phyloP scores from a whole-genome alignment of 2,113 vertebrate genomes.

The human (Homo sapiens) region DNA sequence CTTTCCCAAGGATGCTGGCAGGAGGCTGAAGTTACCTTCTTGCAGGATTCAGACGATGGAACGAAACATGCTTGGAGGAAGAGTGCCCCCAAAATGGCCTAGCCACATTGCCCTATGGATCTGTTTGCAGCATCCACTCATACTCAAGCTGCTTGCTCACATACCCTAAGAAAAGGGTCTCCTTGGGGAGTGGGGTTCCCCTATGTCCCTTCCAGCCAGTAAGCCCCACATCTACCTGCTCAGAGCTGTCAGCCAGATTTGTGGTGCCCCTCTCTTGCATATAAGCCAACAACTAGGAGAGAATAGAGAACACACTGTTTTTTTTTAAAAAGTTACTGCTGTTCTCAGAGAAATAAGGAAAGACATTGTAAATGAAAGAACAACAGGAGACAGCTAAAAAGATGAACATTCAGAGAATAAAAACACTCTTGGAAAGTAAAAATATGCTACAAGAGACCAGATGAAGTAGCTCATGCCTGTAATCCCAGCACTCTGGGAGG shows the following conservation, averaged over 20 bases:
- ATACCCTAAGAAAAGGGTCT: background rate
- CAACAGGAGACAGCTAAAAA: background rate
- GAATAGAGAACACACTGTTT: background rate
- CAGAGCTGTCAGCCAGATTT: background rate
- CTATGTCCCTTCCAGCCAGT: background rate
- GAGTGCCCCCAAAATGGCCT: background rate
- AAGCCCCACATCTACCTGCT: background rate
- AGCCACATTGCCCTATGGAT: background rate
- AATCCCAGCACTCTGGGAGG: background rate
- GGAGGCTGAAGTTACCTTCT: background rate
- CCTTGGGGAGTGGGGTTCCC: background rate
- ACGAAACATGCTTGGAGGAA: background rate
- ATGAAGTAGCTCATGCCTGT: background rate
- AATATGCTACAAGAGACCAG: background rate
- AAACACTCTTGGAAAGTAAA: background rate
- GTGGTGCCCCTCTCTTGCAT: background rate
- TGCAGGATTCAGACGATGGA: background rate
- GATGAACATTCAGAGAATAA: background rate
- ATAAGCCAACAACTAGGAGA: background rate
- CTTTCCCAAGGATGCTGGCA: background rate
- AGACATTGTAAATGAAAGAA: background rate
- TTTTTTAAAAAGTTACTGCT: background rate
- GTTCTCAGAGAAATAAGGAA: background rate
- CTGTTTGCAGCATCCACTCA: background rate
- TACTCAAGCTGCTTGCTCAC: background rate